Evolutionary conservation across 1,140 invertebrate species (phyloP), one percentile per base, ranked within the genome.

Genomic region (Hermetia illucens): DNA sequence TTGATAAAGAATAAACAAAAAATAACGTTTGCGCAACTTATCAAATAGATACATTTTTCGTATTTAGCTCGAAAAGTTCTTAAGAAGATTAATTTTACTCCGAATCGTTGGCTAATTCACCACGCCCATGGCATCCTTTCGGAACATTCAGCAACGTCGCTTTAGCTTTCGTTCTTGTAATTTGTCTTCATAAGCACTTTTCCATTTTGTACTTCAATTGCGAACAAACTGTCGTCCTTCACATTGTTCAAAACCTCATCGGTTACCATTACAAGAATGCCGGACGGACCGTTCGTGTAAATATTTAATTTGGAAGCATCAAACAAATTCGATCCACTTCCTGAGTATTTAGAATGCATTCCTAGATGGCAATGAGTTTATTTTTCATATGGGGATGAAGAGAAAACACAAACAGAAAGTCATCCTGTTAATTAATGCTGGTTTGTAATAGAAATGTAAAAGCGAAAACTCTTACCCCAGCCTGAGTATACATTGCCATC

Each of bases 201-300:
- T 43, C 52, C 53, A 30, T 48, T 49, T 53, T 58, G 55, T 40
- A 71, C 66, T 50, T 75, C 70, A 32, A 78, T 47, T 8, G 64
- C 52, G 48, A 72, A 79, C 59, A 77, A 70, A 42, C 71, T 70
- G 47, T 77, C 70, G 45, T 79, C 70, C 42, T 72, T 69, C 41
- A 79, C 65, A 47, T 79, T 71, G 20, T 64, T 64, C 13, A 80
- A 66, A 33, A 84, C 70, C 50, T 84, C 79, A 50, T 84, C 76
- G 40, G 72, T 82, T n/a, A 85, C 62, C 30, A 79, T 56, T 13
- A 86, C 71, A 47, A 79, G 77, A 25, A 86, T 80, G 29, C 74
- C 74, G 36, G 75, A 71, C 0, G 82, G 81, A 5, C 81, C 82
- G 50, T 77, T 71, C n/a, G 82, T 62, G 43, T 75, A 77, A 27